These are phyloP conservation scores for Halesus radiatus DNA, from an alignment of 1,140 invertebrate genomes.

Conservation along the genomic window DNA sequence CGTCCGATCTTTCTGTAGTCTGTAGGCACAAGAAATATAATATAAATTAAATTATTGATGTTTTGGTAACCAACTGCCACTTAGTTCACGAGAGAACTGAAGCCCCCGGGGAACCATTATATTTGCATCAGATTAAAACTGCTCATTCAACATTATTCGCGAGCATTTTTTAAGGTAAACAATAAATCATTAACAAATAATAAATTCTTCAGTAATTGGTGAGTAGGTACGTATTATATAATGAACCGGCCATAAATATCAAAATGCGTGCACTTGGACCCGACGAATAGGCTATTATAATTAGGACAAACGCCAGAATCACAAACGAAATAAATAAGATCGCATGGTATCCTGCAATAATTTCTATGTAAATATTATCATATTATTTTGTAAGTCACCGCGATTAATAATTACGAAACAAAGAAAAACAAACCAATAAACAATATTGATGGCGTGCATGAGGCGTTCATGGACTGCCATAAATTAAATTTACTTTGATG, in stretches of 20 bases:
- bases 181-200: slow-evolving; percentile 36
- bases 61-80: slow-evolving; percentile 48
- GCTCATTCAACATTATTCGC: slow-evolving; percentile 51
- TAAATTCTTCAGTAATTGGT: neutral
- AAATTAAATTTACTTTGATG: slow-evolving; percentile 39
- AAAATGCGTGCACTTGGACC: neutral
- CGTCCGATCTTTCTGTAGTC: neutral
- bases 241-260: slow-evolving; percentile 9
- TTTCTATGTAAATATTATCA: neutral
- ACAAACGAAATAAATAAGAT: neutral
- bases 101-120: slow-evolving; percentile 48
- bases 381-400: neutral
- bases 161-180: slow-evolving; percentile 36
- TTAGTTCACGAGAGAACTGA: slow-evolving; percentile 50
- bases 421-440: slow-evolving; percentile 10
- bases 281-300: neutral
- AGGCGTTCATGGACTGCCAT: slow-evolving; percentile 10
- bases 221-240: slow-evolving; percentile 4
- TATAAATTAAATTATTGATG: slow-evolving; percentile 25
- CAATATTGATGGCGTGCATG: slow-evolving; percentile 1
- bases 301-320: neutral
- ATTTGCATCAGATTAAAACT: slow-evolving; percentile 56
- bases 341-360: neutral
- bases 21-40: slow-evolving; percentile 24
- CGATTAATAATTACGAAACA: neutral